Base-by-base conservation (phyloP, 1,140 invertebrate genomes). In the Aphelenchoides fujianensis region DNA sequence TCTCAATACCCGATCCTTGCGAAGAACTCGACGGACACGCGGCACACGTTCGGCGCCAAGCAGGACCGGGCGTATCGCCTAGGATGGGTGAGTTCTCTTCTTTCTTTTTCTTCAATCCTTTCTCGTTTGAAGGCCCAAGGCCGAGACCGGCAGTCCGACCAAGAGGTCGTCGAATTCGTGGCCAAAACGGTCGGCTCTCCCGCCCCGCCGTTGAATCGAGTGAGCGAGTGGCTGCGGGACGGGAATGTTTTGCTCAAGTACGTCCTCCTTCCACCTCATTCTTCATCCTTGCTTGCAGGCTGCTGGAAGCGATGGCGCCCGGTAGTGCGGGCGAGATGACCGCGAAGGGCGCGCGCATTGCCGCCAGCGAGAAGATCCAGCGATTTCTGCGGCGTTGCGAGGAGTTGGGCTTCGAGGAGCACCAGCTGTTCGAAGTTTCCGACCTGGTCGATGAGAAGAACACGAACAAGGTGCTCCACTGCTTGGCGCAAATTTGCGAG, bases 321-420 rank as follows among this genome's bases (percentile, higher is more conserved):
- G 55, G 23, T 5, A 59, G 55, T 59, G 5, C 19, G 55, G n/a
- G n/a, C n/a, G n/a, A n/a, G n/a, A n/a, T n/a, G n/a, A n/a, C n/a
- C n/a, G n/a, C 67, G 63, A 69, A 68, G 28, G 27, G 55, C 34
- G 30, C 34, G 57, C 61, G 64, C n/a, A n/a, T 28, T n/a, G n/a
- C n/a, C n/a, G n/a, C 61, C 61, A 69, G 27, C 63, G 63, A 63
- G 37, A 68, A 67, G 64, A 69, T 59, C 23, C 55, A 59, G 19
- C 28, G 28, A 32, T 59, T 59, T 19, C 34, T 59, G 55, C 55
- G 55, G 5, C 55, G 55, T 23, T 59, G 55, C 19, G 34, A 59
- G 34, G 55, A 59, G 5, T 32, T 59, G 5, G 55, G 55, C 5
- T 59, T 59, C 55, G 55, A 59, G 23, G 55, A 59, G 28, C 19